Percentiles rank a stretch among this genome's conserved stretches.
phyloP scores from a whole-genome alignment of 2,797 vertebrate species.

The Chloroceryle amazona region DNA sequence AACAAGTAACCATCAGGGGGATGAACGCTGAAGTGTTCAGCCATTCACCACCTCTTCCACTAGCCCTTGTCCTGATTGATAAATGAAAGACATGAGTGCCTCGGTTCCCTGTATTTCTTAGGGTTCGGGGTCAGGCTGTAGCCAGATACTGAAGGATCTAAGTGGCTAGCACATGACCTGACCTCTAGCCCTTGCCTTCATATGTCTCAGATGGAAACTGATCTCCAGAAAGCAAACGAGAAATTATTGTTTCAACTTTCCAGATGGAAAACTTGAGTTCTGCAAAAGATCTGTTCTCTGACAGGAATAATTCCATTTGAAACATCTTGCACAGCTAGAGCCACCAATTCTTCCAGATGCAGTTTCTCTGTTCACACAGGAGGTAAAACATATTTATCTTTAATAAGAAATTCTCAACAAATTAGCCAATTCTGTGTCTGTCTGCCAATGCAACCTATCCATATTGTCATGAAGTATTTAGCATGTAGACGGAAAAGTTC shows the following conservation, averaged over 20 bases:
- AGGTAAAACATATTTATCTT: background rate
- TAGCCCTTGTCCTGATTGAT: background rate
- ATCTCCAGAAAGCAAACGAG: background rate
- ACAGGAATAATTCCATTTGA: background rate
- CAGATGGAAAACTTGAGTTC: background rate
- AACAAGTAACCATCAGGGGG: background rate
- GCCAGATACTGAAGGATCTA: background rate
- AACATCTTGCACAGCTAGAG: background rate
- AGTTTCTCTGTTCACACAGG: background rate
- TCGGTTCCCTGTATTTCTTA: background rate
- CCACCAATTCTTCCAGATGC: background rate
- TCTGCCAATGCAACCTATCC: background rate
- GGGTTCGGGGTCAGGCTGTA: background rate
- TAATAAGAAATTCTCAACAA: background rate
- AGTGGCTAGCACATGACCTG: rapidly evolving
- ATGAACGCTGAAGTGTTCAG: background rate
- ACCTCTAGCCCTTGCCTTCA: background rate
- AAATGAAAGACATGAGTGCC: background rate
- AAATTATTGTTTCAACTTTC: background rate
- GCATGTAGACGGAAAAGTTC: background rate
- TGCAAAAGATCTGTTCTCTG: background rate
- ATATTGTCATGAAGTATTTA: background rate
- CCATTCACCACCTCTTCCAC: background rate
- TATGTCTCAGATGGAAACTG: background rate
- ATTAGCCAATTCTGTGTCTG: background rate